Evolutionary conservation across 2,113 vertebrate genomes (phyloP), one percentile per base, ranked within the genome.

Genomic region (Platichthys stellatus): DNA sequence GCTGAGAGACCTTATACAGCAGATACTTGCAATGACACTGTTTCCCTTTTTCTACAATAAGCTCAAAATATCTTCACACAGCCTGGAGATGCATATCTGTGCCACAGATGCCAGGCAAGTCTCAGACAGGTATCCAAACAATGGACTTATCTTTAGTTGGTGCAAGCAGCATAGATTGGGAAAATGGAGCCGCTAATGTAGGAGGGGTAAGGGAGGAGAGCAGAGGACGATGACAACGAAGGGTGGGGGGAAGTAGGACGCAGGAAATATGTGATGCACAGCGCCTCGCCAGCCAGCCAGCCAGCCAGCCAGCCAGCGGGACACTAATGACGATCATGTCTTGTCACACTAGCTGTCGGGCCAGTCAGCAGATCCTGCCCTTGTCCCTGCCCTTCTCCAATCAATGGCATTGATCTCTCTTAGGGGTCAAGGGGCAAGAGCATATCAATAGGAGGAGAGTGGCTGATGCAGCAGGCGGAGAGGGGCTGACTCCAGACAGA

Each of bases 361-460:
- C 91, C 91, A 91, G 88, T 91, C 86, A 92, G 90, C 87, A 91
- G 94, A 94, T 90, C 92, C 85, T 93, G 93, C 92, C 94, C 94
- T 94, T 86, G 87, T 92, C 92, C 91, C 90, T 94, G 92, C 89
- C 87, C 90, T 95, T 93, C 92, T 86, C 88, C 86, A 92, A 95
- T 97, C 96, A 93, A 96, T 95, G 83, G 56, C 83, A 97, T 95
- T 94, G 96, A 97, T 96, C 95, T 90, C 88, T 95, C 93, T 87
- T 90, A 93, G 92, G 94, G 96, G 96, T 96, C 95, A 96, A 93
- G 94, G 94, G 94, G 93, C 95, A 93, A 92, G 86, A 92, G 93
- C 95, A 85, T 94, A 96, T 95, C 94, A 95, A 97, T 95, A 91
- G 93, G 94, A 90, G 93, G 90, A 96, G 96, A 96, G 93, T 95